Conservation (phyloP, 2,888 invertebrate species). For the Xylota segnis region DNA sequence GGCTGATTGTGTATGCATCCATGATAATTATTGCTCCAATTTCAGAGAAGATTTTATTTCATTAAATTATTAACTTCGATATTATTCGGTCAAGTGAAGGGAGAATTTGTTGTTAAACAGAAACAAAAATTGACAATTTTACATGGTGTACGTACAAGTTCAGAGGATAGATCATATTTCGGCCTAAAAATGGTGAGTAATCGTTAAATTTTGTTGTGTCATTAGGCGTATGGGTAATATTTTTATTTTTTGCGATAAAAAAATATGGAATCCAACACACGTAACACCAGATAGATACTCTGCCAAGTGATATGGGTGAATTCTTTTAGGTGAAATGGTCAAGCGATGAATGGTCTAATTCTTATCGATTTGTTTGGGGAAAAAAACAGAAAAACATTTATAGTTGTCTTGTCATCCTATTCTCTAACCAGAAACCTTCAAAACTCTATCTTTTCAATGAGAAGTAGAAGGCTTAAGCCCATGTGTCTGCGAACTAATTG, state of each 20-base stretch:
- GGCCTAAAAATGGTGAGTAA: conserved; percentile 63
- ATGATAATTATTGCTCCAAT: conserved; percentile 22
- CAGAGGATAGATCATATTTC: conserved; percentile 28
- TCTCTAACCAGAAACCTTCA: no score
- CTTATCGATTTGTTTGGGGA: neutral
- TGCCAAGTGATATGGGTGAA: neutral
- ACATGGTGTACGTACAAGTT: neutral
- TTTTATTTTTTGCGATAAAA: neutral
- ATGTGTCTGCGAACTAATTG: no score
- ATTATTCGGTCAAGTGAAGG: conserved; percentile 9
- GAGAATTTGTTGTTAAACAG: neutral
- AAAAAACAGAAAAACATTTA: neutral
- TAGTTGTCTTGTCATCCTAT: no score
- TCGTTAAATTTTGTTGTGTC: neutral
- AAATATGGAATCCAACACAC: neutral
- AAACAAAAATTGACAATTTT: neutral
- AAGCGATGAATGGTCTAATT: neutral
- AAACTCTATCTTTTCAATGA: neutral
- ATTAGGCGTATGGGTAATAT: conserved; percentile 43
- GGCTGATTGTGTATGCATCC: conserved; percentile 22
- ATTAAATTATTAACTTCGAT: neutral
- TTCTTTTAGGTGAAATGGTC: neutral
- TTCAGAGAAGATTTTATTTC: neutral
- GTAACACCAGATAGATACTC: neutral
- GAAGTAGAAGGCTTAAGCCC: neutral